Conservation (phyloP, 2,113 vertebrate genomes). For the Dromas ardeola region DNA sequence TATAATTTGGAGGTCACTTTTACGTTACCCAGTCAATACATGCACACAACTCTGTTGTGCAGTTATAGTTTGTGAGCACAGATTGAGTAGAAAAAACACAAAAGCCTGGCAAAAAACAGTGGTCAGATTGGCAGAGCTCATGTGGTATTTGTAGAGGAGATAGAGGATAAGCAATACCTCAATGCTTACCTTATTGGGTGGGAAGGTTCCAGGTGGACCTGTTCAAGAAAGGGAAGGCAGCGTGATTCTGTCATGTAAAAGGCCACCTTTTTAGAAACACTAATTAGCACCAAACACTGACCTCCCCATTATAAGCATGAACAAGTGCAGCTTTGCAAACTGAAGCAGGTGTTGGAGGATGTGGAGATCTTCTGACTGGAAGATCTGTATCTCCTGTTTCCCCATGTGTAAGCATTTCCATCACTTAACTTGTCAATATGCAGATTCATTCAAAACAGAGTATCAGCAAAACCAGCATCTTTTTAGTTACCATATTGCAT, state of each 20-base stretch:
- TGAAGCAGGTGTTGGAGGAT: background rate
- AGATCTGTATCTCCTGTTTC: background rate
- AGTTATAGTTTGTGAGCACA: background rate
- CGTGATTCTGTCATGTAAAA: background rate
- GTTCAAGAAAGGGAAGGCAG: background rate
- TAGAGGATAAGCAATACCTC: background rate
- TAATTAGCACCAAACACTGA: background rate
- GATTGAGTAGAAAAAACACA: background rate
- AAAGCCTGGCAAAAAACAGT: background rate
- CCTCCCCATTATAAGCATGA: background rate
- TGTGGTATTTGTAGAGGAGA: background rate
- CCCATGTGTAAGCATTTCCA: background rate
- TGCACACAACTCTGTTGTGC: background rate
- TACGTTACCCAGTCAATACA: background rate
- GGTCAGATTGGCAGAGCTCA: background rate
- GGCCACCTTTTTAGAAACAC: background rate
- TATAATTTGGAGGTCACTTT: background rate
- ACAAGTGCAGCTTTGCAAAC: background rate
- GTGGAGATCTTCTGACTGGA: background rate
- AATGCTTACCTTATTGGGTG: background rate
- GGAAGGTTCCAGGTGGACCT: background rate
- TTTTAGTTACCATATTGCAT: background rate
- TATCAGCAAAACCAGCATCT: background rate
- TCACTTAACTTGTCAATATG: background rate
- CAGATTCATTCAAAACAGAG: background rate